Percentiles rank a stretch among this genome's conserved stretches.
Conservation (phyloP, 2,797 vertebrate species). For the Lutjanus argentimaculatus region DNA sequence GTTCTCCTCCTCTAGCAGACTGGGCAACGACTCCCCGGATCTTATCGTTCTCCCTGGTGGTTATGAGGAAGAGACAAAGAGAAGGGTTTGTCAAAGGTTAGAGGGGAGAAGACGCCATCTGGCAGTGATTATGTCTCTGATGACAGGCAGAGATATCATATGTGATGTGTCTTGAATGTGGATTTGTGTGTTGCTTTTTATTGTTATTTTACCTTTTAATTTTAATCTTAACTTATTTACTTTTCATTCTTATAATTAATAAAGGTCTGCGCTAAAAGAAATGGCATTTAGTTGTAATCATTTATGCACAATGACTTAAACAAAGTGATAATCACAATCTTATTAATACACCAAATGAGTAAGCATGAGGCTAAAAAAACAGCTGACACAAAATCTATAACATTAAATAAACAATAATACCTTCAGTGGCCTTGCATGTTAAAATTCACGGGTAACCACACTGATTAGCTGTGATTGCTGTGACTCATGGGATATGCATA, state of each 20-base stretch:
- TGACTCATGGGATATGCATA: constrained; percentile 74
- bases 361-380: not conserved
- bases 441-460: constrained; percentile 39
- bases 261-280: not conserved
- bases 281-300: not conserved
- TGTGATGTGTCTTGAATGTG: constrained; percentile 32
- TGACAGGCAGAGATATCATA: constrained; percentile 59
- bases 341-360: not conserved
- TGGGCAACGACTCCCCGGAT: constrained; percentile 65
- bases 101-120: constrained; percentile 76
- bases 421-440: constrained; percentile 1
- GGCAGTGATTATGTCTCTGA: constrained; percentile 82
- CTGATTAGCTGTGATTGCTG: constrained; percentile 56
- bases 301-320: not conserved
- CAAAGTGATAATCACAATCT: not conserved
- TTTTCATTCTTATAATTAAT: constrained; percentile 1
- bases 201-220: not conserved
- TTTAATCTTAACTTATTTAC: too few species aligned
- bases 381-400: constrained; percentile 7
- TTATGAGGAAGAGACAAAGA: constrained; percentile 42
- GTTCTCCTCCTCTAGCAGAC: constrained; percentile 54
- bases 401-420: not conserved
- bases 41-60: constrained; percentile 70
- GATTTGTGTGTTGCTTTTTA: constrained; percentile 13
- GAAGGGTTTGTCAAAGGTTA: constrained; percentile 76